Base-by-base conservation (phyloP, 2,888 invertebrate genomes). In the Macrophya alboannulata region DNA sequence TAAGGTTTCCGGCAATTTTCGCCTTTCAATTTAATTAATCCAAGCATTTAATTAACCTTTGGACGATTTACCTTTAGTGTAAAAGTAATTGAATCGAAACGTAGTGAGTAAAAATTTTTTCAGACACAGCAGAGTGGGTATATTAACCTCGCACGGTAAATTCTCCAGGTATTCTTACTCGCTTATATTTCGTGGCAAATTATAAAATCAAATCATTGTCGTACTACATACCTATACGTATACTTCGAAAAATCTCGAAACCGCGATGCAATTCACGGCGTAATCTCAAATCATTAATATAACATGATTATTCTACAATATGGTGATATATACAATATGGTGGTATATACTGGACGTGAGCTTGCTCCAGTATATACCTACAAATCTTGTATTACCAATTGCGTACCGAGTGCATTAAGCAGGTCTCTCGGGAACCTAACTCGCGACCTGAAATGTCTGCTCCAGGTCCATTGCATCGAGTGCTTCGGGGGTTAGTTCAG, bases 21-120 rank as follows among this genome's bases (percentile, higher is more conserved):
- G 79, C 85, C 85, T 85, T 79, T 85, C 77, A 77, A 85, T 85
- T 85, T 79, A 85, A 85, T 85, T 85, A 85, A 85, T 85, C 85
- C 79, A 40, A 77, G 79, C 62, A 85, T 85, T 85, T 85, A 85
- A 85, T 85, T 77, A 85, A 85, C 85, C 77, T 85, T 65, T 40
- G 45, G 45, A 51, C 85, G 77, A 79, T 85, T 85, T 77, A 77
- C 77, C 85, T 76, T 68, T 25, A 81, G n/a, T 62, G 59, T 10
- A 59, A 77, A 77, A 51, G 77, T 51, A 77, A 77, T 77, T 48
- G 43, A 81, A 81, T 81, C 37, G 6, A 37, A 51, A 77, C 21
- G 48, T 9, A 40, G 43, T 62, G 21, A 40, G 81, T 21, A 62
- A 45, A n/a, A 21, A 62, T 81, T 40, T 81, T 81, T 62, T 62